Evolutionary conservation across 2,888 invertebrate species (phyloP), one percentile per base, ranked within the genome.

Genomic region (Eupeodes luniger): DNA sequence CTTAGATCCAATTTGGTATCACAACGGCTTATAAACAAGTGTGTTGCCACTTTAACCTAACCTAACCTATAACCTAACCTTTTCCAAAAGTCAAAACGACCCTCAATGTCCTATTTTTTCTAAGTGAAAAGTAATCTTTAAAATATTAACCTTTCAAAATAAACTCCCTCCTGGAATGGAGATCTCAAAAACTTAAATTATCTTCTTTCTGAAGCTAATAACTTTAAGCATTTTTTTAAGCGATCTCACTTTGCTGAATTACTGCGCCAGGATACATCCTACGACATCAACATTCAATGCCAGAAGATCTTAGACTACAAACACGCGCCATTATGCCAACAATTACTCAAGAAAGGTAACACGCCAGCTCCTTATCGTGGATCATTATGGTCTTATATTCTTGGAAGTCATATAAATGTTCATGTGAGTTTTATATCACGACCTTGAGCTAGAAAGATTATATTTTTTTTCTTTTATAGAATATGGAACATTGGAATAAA

Each of bases 261-360:
- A 0, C 64, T 93, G 51, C 91, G 92, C 11, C 90, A 85, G 66
- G 93, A 94, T 44, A 80, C 80, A 5, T 91, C 90, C n/a, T 89
- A 85, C 36, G 97, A 97, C 92, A 94, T 97, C 81, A 95, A 96
- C 34, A 93, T 95, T 27, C 94, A 97, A n/a, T 98, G 97, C 3
- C 96, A 97, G 91, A 95, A 96, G 90, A 97, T 98, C 16, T 94
- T 98, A 14, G 95, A 95, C 19, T 95, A 96, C 66, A 96, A 96
- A 89, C 97, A 98, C 92, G 97, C 98, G 0, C 98, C 98, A 0
- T 95, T 98, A 51, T 97, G 97, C 55, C 98, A 98, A 93, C 98
- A 99, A 94, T 98, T 96, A 93, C 94, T 98, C 12, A 98, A 98
- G 94, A 93, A 92, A 89, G 94, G 94, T 5, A 91, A 91, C 49